Base-by-base conservation (phyloP, 2,113 vertebrate genomes). In the Hemicordylus capensis region DNA sequence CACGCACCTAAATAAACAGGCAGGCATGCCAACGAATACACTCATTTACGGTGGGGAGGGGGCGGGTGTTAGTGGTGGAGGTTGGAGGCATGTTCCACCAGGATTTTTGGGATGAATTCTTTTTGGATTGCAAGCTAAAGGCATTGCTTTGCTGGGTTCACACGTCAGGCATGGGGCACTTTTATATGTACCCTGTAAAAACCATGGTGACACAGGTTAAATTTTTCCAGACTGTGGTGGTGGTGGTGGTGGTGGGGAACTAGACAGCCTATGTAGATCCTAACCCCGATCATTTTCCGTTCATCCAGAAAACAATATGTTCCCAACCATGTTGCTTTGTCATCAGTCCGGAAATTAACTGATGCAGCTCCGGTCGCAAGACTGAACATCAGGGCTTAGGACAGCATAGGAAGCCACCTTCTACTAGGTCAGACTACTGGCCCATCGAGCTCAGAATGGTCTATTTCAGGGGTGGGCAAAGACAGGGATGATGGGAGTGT, bases 1-100 rank as follows among this genome's bases (percentile, higher is more conserved):
- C 91, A 92, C 90, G 85, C 94, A 96, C 94, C 95, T 96, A 96
- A 95, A 93, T 92, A 96, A 96, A 96, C 92, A 95, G 48, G 39
- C 3, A 2, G 89, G 56, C 15, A 22, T 74, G 95, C 94, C 95
- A 96, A 94, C 0, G 2, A 93, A 94, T 91, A 94, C 92, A 92
- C 92, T 86, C 34, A 0, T 90, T 90, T 92, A 84, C 76, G 88
- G 90, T 81, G 64, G 46, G 6, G 37, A 44, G 59, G 15, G 83
- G 85, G 82, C 54, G 88, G 76, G 85, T 93, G 91, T 94, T 92
- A 91, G 87, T 64, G 80, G 85, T 73, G 81, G 81, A 83, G 51
- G 89, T 42, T 83, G 84, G 90, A 90, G 46, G 14, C 17, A 59
- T 82, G 83, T 83, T 93, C 88, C 78, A 80, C 44, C 54, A 80